Evolutionary conservation across 2,888 invertebrate species (phyloP).

Genomic region (Euspilapteryx auroguttella): DNA sequence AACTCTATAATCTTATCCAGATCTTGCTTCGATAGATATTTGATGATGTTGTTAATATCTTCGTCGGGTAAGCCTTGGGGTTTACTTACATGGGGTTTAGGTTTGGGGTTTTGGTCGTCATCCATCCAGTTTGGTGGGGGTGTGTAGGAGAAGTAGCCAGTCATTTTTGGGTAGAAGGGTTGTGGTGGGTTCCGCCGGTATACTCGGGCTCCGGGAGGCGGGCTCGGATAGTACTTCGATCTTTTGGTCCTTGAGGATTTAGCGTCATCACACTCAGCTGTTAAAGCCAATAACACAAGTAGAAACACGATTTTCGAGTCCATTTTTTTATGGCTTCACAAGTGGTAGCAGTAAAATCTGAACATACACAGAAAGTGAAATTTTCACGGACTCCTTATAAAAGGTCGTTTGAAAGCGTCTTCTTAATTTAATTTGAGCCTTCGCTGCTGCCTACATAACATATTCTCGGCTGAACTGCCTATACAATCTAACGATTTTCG

Average conservation of each 20-base stretch:
- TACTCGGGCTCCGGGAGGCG: constrained; percentile 15
- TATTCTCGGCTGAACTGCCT: too few species aligned
- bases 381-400: constrained; percentile 30
- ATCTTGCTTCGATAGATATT: constrained; percentile 39
- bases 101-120: constrained; percentile 16
- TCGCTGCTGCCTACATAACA: not conserved
- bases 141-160: constrained; percentile 28
- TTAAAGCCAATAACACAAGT: constrained; percentile 14
- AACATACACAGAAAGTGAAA: constrained; percentile 37
- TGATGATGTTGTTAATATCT: constrained; percentile 33
- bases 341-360: too few species aligned
- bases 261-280: constrained; percentile 14
- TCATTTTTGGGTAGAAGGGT: constrained; percentile 12
- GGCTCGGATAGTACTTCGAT: constrained; percentile 28
- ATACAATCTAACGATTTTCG: not conserved
- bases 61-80: constrained; percentile 29
- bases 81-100: constrained; percentile 28
- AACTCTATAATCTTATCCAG: constrained; percentile 34
- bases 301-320: constrained; percentile 9
- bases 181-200: constrained; percentile 29
- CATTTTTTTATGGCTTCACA: too few species aligned
- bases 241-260: constrained; percentile 26
- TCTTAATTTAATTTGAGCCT: constrained; percentile 38
- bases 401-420: constrained; percentile 35
- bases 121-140: constrained; percentile 27